Conservation (phyloP, 2,888 invertebrate species). For the Hydrotaea cyrtoneurina region DNA sequence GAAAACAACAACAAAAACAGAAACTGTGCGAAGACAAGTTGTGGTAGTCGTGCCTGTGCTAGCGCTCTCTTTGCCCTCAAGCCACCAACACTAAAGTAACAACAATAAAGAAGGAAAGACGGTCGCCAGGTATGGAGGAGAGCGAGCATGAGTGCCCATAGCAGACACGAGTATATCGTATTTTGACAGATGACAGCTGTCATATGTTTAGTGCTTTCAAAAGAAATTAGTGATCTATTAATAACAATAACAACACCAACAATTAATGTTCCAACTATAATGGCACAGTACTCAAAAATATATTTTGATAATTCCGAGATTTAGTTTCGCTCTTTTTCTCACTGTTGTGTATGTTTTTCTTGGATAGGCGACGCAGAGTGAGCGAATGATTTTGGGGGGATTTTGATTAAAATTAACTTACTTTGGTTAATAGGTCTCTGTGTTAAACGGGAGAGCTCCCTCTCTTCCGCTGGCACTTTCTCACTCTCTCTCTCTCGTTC, state of each 20-base stretch:
- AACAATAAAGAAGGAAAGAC: no score
- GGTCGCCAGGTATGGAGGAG: no score
- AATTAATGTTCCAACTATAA: not conserved
- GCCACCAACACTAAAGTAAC: no score
- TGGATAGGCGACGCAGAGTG: not conserved
- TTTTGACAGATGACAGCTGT: slow-evolving; percentile 58
- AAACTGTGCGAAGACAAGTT: not conserved
- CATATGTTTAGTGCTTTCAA: slow-evolving; percentile 54
- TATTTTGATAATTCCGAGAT: no score
- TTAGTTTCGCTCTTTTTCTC: not conserved
- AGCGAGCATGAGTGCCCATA: not conserved
- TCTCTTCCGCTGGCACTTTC: not conserved
- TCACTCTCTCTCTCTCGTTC: not conserved
- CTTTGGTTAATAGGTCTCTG: not conserved
- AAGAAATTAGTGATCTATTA: slow-evolving; percentile 56
- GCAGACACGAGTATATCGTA: slow-evolving; percentile 1
- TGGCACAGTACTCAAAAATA: not conserved
- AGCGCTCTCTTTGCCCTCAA: no score
- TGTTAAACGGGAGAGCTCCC: not conserved
- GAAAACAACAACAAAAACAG: slow-evolving; percentile 3
- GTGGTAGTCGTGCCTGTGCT: no score
- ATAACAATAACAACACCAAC: slow-evolving; percentile 47
- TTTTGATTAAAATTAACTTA: not conserved
- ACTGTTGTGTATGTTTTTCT: not conserved
- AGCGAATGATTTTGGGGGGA: no score